Evolutionary conservation across 2,888 invertebrate species (phyloP).

Genomic region (Plebejus argus): DNA sequence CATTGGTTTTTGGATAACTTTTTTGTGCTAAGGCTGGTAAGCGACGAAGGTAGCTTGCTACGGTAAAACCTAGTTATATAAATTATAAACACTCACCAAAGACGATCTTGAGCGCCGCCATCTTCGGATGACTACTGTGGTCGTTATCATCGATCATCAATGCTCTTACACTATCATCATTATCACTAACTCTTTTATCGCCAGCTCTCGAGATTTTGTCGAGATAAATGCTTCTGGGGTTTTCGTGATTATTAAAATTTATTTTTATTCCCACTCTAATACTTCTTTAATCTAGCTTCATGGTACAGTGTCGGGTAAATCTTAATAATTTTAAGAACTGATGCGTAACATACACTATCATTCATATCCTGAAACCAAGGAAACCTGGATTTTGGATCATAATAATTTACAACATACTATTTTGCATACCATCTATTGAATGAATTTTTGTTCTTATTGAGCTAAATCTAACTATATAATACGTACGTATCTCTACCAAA

Average conservation of each 20-base stretch:
- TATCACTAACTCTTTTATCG: neutral
- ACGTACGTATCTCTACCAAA: no score
- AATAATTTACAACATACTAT: no score
- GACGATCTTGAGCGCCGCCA: slow-evolving; percentile 56
- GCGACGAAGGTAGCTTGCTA: neutral
- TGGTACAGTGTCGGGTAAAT: neutral
- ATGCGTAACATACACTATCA: no score
- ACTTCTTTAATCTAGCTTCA: neutral
- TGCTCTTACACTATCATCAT: neutral
- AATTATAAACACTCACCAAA: slow-evolving; percentile 43
- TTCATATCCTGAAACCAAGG: no score
- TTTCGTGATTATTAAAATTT: neutral
- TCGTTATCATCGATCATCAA: slow-evolving; percentile 21
- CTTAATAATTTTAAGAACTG: neutral
- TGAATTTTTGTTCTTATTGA: no score
- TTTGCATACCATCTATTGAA: no score
- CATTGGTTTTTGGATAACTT: no score
- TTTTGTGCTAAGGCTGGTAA: no score
- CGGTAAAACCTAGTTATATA: neutral
- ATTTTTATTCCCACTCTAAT: neutral
- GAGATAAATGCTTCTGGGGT: slow-evolving; percentile 17
- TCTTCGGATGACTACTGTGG: slow-evolving; percentile 39
- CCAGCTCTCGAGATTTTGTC: slow-evolving; percentile 18
- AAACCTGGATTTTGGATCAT: no score
- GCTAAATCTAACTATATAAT: no score